These are phyloP conservation scores for Spongilla lacustris DNA, from an alignment of 37 sponge, comb jelly and placozoan genomes.

Conservation along the genomic window DNA sequence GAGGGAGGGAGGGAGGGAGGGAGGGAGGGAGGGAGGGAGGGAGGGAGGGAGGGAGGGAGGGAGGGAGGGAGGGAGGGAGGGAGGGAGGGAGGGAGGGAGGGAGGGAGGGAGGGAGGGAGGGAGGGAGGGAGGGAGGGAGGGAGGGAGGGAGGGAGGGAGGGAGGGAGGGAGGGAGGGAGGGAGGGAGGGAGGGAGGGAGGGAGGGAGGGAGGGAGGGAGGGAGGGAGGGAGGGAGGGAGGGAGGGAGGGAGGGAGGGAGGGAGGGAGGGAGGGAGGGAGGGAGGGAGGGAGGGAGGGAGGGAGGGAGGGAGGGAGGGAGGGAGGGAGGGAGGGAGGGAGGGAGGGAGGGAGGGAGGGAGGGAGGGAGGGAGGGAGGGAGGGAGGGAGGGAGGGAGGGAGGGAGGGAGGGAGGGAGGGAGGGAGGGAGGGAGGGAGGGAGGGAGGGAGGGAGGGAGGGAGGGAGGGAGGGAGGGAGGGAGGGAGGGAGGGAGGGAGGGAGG, in stretches of 20 bases:
- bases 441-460: not conserved
- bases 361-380: not conserved
- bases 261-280: not conserved
- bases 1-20: not conserved
- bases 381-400: not conserved
- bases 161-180: not conserved
- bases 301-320: not conserved
- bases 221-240: not conserved
- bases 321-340: not conserved
- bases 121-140: not conserved
- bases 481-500: not conserved
- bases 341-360: not conserved
- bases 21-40: not conserved
- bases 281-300: not conserved
- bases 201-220: not conserved
- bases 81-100: not conserved
- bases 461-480: not conserved
- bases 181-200: not conserved
- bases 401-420: not conserved
- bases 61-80: not conserved
- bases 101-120: not conserved
- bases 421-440: not conserved
- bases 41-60: not conserved
- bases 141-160: not conserved
- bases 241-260: not conserved